Base-by-base conservation (phyloP, 1,140 invertebrate species). In the Zophobas atratus region DNA sequence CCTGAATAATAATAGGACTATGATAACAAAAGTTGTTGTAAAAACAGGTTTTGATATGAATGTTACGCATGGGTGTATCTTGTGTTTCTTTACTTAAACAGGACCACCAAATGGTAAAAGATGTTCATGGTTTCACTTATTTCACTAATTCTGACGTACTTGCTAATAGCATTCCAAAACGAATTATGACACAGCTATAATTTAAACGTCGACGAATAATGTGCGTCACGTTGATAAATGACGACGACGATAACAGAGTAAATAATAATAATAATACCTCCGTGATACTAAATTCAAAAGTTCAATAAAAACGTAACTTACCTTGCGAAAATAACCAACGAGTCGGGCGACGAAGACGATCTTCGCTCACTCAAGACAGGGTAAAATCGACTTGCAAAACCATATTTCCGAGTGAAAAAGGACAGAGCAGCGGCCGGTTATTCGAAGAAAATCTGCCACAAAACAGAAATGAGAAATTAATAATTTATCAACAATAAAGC, bases 401-500 rank as follows among this genome's bases (percentile, higher is more conserved):
- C 48, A 6, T 49, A 20, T 20, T 49, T 49, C 6, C 48, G 32
- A n/a, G 32, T 2, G 48, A 49, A 49, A 1, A 49, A 49, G 20
- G 20, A 20, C 20, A 20, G 20, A 20, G 20, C 20, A 49, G 20
- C 57, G 57, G 57, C 39, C 36, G 1, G 20, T 34, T 1, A 56
- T 34, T 63, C 0, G 57, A 8, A 6, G 57, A 6, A 33, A 43
- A 43, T 46, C 60, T 67, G 60, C n/a, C 39, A 67, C 56, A 60
- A 60, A 67, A 20, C 6, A 67, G 39, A 67, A 67, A 67, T 33
- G 8, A 67, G 38, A 67, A 67, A 38, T 60, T 60, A 53, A 6
- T 53, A 55, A 32, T 55, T 20, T 20, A 20, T 20, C 20, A 20
- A 20, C 20, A 46, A 46, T 8, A 46, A 46, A 46, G 43, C 43